Base-by-base conservation (phyloP, 1,140 invertebrate species). In the Latrodectus geometricus region DNA sequence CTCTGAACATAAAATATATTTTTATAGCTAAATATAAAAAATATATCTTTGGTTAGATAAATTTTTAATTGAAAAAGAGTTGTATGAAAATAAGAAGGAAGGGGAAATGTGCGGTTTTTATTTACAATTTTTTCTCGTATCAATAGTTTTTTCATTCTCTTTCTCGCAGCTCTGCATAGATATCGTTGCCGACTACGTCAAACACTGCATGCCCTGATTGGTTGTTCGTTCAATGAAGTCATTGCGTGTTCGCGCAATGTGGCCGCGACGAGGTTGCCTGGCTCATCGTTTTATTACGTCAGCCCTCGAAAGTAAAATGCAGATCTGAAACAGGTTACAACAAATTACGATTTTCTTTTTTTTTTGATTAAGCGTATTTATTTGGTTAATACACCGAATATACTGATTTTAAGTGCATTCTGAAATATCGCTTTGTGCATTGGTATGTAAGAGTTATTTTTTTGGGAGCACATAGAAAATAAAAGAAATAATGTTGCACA, bases 201-300 rank as follows among this genome's bases (percentile, higher is more conserved):
- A 72, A 56, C 83, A 9, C 54, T 66, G 50, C 23, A 8, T 17
- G 15, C 15, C 23, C 52, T 86, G 83, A 86, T 86, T 86, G 83
- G 83, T 61, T 49, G 50, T 14, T 49, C 50, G 48, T 49, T 86
- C 83, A 86, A 86, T 86, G 83, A 86, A 86, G 83, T 86, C 83
- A 86, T 50, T 77, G 83, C 83, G 83, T 86, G 83, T 74, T 65
- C 81, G 74, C 83, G 74, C 35, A 35, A 35, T 35, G 35, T 86
- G 83, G 83, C 74, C 81, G 74, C 83, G 74, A 69, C 83, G 77
- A 86, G 83, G 83, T 86, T 84, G 81, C 81, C 69, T 81, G 21
- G 79, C 68, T 81, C 79, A 72, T 72, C 79, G 70, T 66, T 54
- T 20, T 66, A 86, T 86, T 86, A 86, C 83, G 83, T 86, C 83